phyloP scores from a whole-genome alignment of 1,140 invertebrate species.

The Popillia japonica region DNA sequence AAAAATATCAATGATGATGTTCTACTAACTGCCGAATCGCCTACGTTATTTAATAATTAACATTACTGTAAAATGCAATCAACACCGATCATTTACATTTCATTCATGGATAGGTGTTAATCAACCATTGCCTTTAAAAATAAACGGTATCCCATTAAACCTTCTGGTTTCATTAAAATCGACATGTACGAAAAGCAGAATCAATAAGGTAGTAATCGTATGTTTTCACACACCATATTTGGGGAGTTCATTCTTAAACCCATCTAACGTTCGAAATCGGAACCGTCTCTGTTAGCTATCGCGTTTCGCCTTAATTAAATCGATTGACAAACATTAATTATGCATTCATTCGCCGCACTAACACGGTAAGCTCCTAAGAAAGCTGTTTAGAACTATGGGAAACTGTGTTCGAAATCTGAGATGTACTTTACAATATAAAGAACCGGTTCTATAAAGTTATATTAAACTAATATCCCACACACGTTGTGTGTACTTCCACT shows the following conservation, averaged over 20 bases:
- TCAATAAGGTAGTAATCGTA: background rate
- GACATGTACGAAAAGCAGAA: background rate
- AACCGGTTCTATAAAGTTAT: no score
- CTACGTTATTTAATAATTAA: background rate
- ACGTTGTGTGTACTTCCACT: no score
- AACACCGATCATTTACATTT: constrained; percentile 14
- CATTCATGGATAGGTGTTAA: background rate
- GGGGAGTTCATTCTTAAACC: background rate
- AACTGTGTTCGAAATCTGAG: background rate
- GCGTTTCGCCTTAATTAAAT: constrained; percentile 6
- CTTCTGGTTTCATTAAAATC: background rate
- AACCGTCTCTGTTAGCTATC: background rate
- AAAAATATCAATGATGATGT: background rate
- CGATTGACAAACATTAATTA: background rate
- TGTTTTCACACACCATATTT: constrained; percentile 7
- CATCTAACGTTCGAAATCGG: background rate
- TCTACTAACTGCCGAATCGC: background rate
- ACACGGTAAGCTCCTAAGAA: background rate
- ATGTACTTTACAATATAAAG: background rate
- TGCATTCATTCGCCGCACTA: background rate
- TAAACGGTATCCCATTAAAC: background rate
- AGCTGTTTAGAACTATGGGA: background rate
- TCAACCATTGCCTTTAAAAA: background rate
- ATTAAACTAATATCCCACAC: no score
- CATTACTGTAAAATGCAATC: background rate